These are phyloP conservation scores for Archilochus colubris DNA, from an alignment of 2,113 vertebrate genomes.

Conservation along the genomic window DNA sequence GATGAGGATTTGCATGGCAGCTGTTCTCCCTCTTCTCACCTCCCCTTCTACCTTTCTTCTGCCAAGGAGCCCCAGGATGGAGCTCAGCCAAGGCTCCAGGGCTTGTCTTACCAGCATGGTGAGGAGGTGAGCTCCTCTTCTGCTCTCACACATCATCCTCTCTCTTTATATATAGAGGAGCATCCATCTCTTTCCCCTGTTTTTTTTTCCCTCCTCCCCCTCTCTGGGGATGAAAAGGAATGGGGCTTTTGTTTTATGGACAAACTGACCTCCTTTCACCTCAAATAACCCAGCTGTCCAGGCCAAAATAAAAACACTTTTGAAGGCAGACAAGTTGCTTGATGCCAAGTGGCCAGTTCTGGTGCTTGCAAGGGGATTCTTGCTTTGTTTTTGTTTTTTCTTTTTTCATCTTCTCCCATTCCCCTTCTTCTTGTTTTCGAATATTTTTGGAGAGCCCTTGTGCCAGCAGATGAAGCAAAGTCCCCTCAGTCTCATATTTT, in stretches of 20 bases:
- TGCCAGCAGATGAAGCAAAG: background rate
- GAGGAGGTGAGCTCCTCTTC: background rate
- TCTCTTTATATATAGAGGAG: background rate
- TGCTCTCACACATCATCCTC: background rate
- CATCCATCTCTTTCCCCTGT: background rate
- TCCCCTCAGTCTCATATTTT: background rate
- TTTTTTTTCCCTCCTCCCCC: conserved; percentile 17
- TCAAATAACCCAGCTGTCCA: conserved; percentile 50
- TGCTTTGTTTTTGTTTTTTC: background rate
- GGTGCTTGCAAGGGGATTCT: background rate
- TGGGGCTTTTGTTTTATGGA: conserved; percentile 57
- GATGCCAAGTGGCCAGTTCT: conserved; percentile 16
- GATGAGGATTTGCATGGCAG: rapidly evolving
- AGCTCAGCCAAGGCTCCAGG: rapidly evolving
- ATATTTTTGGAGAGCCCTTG: background rate
- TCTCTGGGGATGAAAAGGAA: conserved; percentile 59
- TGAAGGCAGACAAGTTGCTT: conserved; percentile 22
- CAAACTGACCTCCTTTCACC: conserved; percentile 62
- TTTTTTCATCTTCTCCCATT: rapidly evolving
- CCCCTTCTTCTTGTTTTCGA: background rate
- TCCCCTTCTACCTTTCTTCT: background rate
- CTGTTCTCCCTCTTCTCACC: background rate
- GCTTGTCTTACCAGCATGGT: rapidly evolving
- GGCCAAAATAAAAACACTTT: conserved; percentile 64
- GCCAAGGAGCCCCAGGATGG: rapidly evolving